Percentiles rank a stretch among this genome's conserved stretches.
These are phyloP conservation scores for Netelia virgata DNA, from an alignment of 2,888 invertebrate species.

Conservation along the genomic window DNA sequence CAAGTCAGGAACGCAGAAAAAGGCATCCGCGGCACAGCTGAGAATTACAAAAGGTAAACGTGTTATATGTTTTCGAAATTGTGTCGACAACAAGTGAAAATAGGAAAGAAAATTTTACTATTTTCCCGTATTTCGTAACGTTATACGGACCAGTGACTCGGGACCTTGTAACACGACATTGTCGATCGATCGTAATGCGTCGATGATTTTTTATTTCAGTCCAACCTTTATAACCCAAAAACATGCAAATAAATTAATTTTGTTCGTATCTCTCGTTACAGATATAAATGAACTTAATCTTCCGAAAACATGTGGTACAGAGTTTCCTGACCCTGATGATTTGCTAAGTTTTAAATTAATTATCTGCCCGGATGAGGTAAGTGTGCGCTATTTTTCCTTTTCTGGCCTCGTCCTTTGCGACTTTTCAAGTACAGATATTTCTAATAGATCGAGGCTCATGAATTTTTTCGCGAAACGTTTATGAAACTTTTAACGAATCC, in stretches of 20 bases:
- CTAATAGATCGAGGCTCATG: not conserved
- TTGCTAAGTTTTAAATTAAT: slow-evolving; percentile 97
- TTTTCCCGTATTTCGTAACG: slow-evolving; percentile 40
- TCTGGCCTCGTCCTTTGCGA: not conserved
- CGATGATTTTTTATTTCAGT: slow-evolving; percentile 2
- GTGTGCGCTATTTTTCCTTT: slow-evolving; percentile 56
- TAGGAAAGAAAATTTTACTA: slow-evolving; percentile 3
- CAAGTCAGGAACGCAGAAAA: slow-evolving; percentile 92
- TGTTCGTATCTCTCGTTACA: slow-evolving; percentile 85
- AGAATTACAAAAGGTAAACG: slow-evolving; percentile 97
- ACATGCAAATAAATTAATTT: not conserved
- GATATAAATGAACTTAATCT: slow-evolving; percentile 99
- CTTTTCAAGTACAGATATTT: slow-evolving; percentile 8
- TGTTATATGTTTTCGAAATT: slow-evolving; percentile 27
- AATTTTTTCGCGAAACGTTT: not conserved
- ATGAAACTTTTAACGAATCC: slow-evolving; percentile 1
- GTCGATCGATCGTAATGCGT: slow-evolving; percentile 34
- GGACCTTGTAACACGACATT: slow-evolving; percentile 9
- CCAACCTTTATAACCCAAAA: slow-evolving; percentile 35
- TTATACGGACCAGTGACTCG: not conserved
- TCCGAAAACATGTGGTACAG: slow-evolving; percentile 98
- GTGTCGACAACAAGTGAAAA: not conserved
- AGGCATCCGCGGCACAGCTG: slow-evolving; percentile 98
- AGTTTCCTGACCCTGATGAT: slow-evolving; percentile 98
- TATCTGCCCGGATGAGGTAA: slow-evolving; percentile 97